Evolutionary conservation across 2,797 vertebrate genomes (phyloP), one percentile per base, ranked within the genome.

Genomic region (Mus minutoides): DNA sequence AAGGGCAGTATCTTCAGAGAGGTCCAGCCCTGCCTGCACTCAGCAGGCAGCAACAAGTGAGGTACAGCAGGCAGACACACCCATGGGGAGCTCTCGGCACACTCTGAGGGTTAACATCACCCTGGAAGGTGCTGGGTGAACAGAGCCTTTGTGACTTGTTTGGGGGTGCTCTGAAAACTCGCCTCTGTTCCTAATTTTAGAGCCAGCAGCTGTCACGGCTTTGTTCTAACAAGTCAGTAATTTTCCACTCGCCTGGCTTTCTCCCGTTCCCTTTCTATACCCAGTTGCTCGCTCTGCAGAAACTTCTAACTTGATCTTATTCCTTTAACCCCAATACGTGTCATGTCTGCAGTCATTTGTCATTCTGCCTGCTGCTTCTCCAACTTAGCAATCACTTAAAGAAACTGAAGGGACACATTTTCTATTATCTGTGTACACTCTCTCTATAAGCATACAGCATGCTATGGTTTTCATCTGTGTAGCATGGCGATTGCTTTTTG

Each of bases 151-250:
- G 58, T 94, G 43, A 71, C 87, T 93, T 96, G 49, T 26, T 92
- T 90, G 94, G 93, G 86, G 92, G 88, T 91, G 80, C 73, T 96
- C 73, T 3, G 88, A 95, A 95, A 94, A 88, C 78, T 96, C 24
- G 82, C 83, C 95, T 95, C 93, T 71, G 34, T 82, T 95, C 82
- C 97, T 97, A 96, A 77, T 96, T 97, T 97, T 97, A 97, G 97
- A 97, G 49, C 67, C 92, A 77, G 93, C 96, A 95, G 96, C 85
- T 98, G 97, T 92, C 91, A 97, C 78, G 79, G 96, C 89, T 85
- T 91, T 96, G 49, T 94, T 97, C 92, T 56, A 97, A 96, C 95
- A 94, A 95, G 85, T 95, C 11, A 3, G 96, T 97, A 91, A 95
- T 96, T 97, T 97, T 97, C 97, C 97, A 96, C 75, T 88, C 86